Conservation (phyloP, 2,888 invertebrate genomes). For the Pogonocherus hispidulus region DNA sequence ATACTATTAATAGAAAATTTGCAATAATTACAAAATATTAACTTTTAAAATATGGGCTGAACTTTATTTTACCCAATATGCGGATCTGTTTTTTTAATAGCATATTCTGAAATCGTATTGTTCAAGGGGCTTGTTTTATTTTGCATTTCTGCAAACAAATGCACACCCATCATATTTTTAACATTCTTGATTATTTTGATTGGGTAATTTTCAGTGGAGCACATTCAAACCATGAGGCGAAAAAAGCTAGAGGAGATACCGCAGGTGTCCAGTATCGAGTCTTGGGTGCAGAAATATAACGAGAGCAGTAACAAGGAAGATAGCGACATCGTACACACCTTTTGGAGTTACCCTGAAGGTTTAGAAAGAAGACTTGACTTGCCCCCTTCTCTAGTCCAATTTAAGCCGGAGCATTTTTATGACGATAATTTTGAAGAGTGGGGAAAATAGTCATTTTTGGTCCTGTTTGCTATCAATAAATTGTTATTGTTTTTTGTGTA, state of each 20-base stretch:
- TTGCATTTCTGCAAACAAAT: too few species aligned
- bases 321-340: constrained; percentile 67
- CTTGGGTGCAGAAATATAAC: constrained; percentile 66
- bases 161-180: too few species aligned
- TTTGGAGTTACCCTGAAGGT: constrained; percentile 72
- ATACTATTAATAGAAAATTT: too few species aligned
- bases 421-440: constrained; percentile 71
- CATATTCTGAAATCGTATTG: too few species aligned
- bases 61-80: too few species aligned
- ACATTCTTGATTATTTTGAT: too few species aligned
- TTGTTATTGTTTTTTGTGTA: too few species aligned
- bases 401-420: constrained; percentile 71
- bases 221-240: constrained; percentile 57
- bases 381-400: constrained; percentile 75
- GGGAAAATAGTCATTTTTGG: constrained; percentile 66
- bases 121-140: too few species aligned
- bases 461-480: too few species aligned
- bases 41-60: too few species aligned
- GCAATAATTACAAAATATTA: too few species aligned
- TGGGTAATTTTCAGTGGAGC: constrained; percentile 60
- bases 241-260: constrained; percentile 54
- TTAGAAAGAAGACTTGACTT: constrained; percentile 70
- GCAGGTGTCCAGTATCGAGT: constrained; percentile 63
- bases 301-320: constrained; percentile 61
- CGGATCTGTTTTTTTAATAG: too few species aligned